Evolutionary conservation across 2,888 invertebrate species (phyloP).

Genomic region (Trichopoda pennipes): DNA sequence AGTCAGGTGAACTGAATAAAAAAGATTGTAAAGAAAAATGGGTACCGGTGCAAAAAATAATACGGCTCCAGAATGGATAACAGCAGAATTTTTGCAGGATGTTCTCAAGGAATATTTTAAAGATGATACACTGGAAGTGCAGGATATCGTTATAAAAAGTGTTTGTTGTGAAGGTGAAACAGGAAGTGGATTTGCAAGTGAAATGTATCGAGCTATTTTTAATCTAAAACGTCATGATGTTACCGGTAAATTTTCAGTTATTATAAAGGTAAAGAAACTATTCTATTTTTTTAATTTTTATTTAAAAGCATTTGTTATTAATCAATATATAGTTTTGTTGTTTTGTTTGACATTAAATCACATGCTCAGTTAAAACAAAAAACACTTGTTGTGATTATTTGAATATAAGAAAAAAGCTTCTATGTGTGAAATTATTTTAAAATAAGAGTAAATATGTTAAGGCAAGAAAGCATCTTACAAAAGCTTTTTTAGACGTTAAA

Average conservation of each 20-base stretch:
- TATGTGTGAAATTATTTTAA: background rate
- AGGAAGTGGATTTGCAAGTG: conserved; percentile 78
- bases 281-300: too few relatives aligned
- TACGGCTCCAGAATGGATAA: conserved; percentile 78
- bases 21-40: conserved; percentile 70
- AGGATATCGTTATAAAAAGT: conserved; percentile 75
- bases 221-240: conserved; percentile 75
- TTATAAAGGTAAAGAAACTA: conserved; percentile 75
- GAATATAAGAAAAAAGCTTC: background rate
- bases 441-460: background rate
- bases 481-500: background rate
- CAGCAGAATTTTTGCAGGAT: conserved; percentile 77
- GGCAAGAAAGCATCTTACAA: background rate
- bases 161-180: conserved; percentile 72
- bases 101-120: conserved; percentile 79
- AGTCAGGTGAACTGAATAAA: conserved; percentile 75
- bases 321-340: conserved; percentile 42
- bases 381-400: conserved; percentile 8
- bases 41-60: conserved; percentile 77
- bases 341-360: conserved; percentile 21
- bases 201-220: conserved; percentile 79
- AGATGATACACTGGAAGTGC: conserved; percentile 75
- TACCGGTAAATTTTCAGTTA: conserved; percentile 77
- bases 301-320: conserved; percentile 16
- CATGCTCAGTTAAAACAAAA: conserved; percentile 22